Evolutionary conservation across 2,888 invertebrate species (phyloP), one percentile per base, ranked within the genome.

Genomic region (Platycheirus albimanus): DNA sequence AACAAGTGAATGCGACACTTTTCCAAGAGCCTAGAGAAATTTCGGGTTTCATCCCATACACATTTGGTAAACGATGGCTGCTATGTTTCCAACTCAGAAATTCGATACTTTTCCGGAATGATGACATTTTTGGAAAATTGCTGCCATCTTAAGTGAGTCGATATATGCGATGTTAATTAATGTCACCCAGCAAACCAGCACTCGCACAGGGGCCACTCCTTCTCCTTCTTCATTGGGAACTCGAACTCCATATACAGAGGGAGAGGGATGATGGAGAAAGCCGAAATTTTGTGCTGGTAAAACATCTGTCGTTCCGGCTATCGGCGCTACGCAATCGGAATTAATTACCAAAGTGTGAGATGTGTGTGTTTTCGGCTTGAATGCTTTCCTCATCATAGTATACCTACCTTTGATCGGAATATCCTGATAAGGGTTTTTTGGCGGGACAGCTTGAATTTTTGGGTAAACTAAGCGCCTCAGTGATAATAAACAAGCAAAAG

Each of bases 291-390:
- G 15, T 33, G 54, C 30, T 19, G 33, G 49, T 24, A 56, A 56
- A 77, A 66, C 81, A 83, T 83, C 81, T 83, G 81, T 49, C 36
- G 47, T 63, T 63, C 45, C 61, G 67, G 43, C 38, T 83, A 78
- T 72, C 72, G 81, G 63, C 51, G 71, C 67, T 83, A 83, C 71
- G 81, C 81, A 67, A 67, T 83, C 77, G 77, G 81, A 83, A 83
- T 83, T 83, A 83, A 83, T 83, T 83, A 83, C 71, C 76, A 49
- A 77, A 67, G 67, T 83, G 81, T 72, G 71, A 61, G 71, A 75
- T 64, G 69, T 70, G 63, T 51, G 63, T 52, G 33, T 64, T 47
- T 52, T 70, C 19, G 20, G 41, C 45, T 74, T 47, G 24, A 20
- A 54, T 64, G 11, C 41, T 11, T 33, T 36, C 17, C 38, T 10